Evolutionary conservation across 2,888 invertebrate species (phyloP).

Genomic region (Smittia aterrima): DNA sequence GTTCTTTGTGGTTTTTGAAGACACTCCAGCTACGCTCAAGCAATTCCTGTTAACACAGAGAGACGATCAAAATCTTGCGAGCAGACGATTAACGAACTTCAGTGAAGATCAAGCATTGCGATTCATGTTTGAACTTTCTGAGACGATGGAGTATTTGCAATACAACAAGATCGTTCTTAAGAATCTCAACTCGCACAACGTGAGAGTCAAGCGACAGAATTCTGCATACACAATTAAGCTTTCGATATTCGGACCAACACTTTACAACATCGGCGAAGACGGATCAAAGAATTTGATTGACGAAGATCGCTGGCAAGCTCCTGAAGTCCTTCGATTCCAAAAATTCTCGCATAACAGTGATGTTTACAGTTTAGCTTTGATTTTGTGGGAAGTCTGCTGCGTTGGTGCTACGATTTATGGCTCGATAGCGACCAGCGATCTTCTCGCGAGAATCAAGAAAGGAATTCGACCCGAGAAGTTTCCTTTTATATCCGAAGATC

Average conservation of each 20-base stretch:
- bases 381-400: constrained; percentile 79
- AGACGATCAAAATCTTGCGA: constrained; percentile 55
- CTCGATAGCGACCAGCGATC: constrained; percentile 65
- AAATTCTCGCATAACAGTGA: constrained; percentile 71
- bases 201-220: constrained; percentile 64
- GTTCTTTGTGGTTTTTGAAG: constrained; percentile 71
- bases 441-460: constrained; percentile 65
- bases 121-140: constrained; percentile 65
- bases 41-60: constrained; percentile 65
- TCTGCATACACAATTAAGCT: constrained; percentile 61
- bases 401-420: constrained; percentile 76
- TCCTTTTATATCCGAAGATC: constrained; percentile 70
- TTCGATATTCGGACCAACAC: constrained; percentile 71
- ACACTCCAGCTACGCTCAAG: constrained; percentile 66
- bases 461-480: constrained; percentile 74
- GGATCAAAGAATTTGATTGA: constrained; percentile 67
- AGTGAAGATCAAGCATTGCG: constrained; percentile 64
- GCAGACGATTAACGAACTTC: constrained; percentile 60
- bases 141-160: constrained; percentile 70
- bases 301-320: constrained; percentile 75
- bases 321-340: constrained; percentile 71
- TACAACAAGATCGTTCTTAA: constrained; percentile 70
- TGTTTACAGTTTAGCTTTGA: constrained; percentile 78
- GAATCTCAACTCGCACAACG: constrained; percentile 69
- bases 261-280: constrained; percentile 61